A percentile compares a stretch with the other conserved stretches of the same genome.
Evolutionary conservation across 2,113 vertebrate species (phyloP).

Genomic region (Taurulus bubalis): DNA sequence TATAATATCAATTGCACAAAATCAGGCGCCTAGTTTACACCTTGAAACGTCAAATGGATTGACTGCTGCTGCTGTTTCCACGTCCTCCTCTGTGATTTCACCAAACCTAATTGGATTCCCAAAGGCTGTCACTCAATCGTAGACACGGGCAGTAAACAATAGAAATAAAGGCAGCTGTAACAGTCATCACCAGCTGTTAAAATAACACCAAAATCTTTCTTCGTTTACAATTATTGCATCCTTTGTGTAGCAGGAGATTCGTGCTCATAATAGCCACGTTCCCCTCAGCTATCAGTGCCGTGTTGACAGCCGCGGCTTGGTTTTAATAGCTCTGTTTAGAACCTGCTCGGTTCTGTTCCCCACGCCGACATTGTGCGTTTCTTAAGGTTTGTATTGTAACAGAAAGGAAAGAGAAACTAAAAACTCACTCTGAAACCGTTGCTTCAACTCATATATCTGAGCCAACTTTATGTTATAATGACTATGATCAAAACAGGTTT

Average conservation of each 20-base stretch:
- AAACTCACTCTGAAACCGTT: background rate
- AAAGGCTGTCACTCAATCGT: background rate
- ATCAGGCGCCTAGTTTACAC: background rate
- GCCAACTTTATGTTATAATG: background rate
- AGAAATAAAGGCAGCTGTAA: background rate
- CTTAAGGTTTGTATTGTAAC: background rate
- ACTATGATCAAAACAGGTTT: background rate
- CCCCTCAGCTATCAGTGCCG: background rate
- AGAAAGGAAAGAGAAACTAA: background rate
- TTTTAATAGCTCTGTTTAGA: background rate
- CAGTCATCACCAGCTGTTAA: background rate
- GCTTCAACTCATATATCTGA: background rate
- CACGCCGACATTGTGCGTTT: background rate
- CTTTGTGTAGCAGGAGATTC: background rate
- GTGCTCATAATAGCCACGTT: background rate
- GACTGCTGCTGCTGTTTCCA: background rate
- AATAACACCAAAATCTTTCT: background rate
- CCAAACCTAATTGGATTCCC: background rate
- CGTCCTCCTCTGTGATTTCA: background rate
- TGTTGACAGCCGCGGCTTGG: background rate
- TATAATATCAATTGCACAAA: background rate
- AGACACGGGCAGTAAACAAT: background rate
- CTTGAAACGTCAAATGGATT: constrained; percentile 6
- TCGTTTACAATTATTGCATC: too few species aligned
- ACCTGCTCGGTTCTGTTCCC: background rate